Percentiles rank a stretch among this genome's conserved stretches.
Evolutionary conservation across 2,113 vertebrate genomes (phyloP).

Genomic region (Seriola rivoliana): DNA sequence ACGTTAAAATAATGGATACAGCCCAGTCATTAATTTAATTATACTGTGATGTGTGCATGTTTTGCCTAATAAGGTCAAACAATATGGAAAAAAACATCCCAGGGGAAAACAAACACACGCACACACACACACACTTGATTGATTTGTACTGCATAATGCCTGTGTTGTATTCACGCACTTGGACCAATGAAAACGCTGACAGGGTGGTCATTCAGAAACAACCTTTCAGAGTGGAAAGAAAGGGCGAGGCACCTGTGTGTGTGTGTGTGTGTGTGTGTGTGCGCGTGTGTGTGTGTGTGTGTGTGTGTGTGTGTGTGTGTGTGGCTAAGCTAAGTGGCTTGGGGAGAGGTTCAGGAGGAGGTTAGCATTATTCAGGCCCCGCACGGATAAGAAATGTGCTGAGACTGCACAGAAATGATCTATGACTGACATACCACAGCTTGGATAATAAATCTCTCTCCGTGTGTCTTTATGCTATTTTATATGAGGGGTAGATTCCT

Average conservation of each 20-base stretch:
- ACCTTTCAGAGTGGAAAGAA: constrained; percentile 16
- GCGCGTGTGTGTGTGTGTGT: constrained; percentile 2
- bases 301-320: constrained; percentile 3
- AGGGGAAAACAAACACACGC: neutral
- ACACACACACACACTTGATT: constrained; percentile 19
- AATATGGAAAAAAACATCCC: constrained; percentile 2
- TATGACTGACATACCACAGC: constrained; percentile 25
- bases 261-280: constrained; percentile 5
- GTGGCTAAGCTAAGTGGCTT: constrained; percentile 17
- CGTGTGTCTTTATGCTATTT: neutral
- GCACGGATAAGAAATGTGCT: constrained; percentile 42
- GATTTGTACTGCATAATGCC: constrained; percentile 35
- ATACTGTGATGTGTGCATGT: constrained; percentile 13
- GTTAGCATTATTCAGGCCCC: constrained; percentile 48
- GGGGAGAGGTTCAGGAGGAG: constrained; percentile 34
- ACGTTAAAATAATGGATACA: constrained; percentile 40
- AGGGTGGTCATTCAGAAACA: constrained; percentile 25
- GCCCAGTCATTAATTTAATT: constrained; percentile 51
- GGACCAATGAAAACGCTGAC: constrained; percentile 42
- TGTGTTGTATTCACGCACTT: constrained; percentile 31
- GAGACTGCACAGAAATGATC: constrained; percentile 48
- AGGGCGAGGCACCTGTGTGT: constrained; percentile 14
- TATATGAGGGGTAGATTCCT: neutral
- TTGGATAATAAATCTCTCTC: constrained; percentile 17
- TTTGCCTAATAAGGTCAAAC: constrained; percentile 55